phyloP scores from a whole-genome alignment of 2,888 invertebrate genomes.

The Saturnia pavonia region DNA sequence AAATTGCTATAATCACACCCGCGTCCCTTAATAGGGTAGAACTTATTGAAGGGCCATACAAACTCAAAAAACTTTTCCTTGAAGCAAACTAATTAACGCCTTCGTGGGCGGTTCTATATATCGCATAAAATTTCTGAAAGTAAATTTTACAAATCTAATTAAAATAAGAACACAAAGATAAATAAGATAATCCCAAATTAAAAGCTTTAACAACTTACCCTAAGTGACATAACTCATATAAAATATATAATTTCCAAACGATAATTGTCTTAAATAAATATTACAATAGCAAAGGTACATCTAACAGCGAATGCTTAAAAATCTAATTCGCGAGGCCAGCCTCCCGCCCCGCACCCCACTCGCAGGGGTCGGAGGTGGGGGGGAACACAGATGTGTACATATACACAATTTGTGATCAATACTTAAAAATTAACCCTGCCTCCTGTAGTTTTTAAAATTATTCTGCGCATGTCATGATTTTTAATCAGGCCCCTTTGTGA shows the following conservation, averaged over 20 bases:
- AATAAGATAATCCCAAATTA: background rate
- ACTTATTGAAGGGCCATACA: too few species aligned
- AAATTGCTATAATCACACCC: too few species aligned
- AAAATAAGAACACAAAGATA: background rate
- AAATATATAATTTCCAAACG: background rate
- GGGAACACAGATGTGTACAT: constrained; percentile 47
- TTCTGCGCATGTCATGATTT: constrained; percentile 82
- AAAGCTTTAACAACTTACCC: background rate
- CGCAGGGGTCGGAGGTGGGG: constrained; percentile 24
- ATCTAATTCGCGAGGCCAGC: constrained; percentile 66
- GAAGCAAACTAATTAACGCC: too few species aligned
- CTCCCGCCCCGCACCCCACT: constrained; percentile 30
- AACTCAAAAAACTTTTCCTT: too few species aligned
- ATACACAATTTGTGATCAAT: constrained; percentile 82
- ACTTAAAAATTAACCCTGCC: constrained; percentile 82
- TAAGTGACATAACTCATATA: background rate
- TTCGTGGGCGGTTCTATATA: background rate
- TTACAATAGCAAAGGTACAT: constrained; percentile 1
- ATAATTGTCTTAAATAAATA: constrained; percentile 2
- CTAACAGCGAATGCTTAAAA: constrained; percentile 35
- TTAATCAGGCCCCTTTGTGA: constrained; percentile 76
- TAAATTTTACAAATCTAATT: background rate
- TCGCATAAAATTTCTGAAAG: background rate
- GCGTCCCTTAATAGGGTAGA: too few species aligned
- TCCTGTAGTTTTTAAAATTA: constrained; percentile 80